Evolutionary conservation across 2,113 vertebrate genomes (phyloP).

Genomic region (Choloepus hoffmanni): DNA sequence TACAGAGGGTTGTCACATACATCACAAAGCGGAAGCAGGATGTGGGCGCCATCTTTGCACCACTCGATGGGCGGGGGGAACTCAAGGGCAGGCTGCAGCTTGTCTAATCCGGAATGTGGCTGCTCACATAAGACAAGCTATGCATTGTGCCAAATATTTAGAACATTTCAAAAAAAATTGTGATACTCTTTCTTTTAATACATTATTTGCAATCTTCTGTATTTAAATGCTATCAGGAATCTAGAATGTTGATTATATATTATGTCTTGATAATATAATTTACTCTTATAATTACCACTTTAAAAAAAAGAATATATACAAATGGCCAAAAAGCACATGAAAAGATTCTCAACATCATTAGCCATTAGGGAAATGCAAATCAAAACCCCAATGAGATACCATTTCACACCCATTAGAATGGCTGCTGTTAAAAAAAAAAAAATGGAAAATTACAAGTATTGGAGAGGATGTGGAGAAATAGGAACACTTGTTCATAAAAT

Average conservation of each 20-base stretch:
- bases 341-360: too few relatives aligned
- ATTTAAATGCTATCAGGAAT: constrained; percentile 45
- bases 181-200: neutral
- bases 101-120: too few relatives aligned
- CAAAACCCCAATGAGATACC: neutral
- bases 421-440: neutral
- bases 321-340: too few relatives aligned
- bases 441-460: neutral
- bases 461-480: neutral
- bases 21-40: too few relatives aligned
- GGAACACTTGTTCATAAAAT: too few relatives aligned
- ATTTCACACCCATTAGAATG: neutral
- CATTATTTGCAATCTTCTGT: constrained; percentile 57
- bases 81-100: too few relatives aligned
- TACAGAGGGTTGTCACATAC: too few relatives aligned
- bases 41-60: too few relatives aligned
- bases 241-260: neutral
- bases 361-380: neutral
- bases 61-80: too few relatives aligned
- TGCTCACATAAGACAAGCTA: constrained; percentile 44
- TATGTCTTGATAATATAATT: constrained; percentile 3
- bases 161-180: neutral
- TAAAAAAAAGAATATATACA: too few relatives aligned
- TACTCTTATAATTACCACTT: constrained; percentile 6
- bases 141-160: constrained; percentile 65